Conservation (phyloP, 2,888 invertebrate species). For the Gymnosoma rotundatum region DNA sequence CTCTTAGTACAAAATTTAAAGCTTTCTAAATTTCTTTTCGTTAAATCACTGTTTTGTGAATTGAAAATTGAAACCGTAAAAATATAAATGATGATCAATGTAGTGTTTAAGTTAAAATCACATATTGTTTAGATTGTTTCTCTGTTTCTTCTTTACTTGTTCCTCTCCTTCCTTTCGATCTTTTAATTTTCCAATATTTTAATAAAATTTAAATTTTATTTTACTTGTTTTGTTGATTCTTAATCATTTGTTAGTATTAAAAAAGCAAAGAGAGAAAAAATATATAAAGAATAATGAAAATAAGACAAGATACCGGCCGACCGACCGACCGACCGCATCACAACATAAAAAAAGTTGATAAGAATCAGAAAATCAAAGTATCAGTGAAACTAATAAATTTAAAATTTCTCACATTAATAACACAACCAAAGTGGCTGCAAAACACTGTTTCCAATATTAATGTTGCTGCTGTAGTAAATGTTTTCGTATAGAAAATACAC, state of each 20-base stretch:
- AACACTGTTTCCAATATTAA: slow-evolving; percentile 54
- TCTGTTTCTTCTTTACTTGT: slow-evolving; percentile 17
- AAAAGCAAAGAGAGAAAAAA: slow-evolving; percentile 35
- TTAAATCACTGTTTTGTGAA: slow-evolving; percentile 38
- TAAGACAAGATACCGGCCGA: slow-evolving; percentile 50
- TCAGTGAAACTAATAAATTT: slow-evolving; percentile 76
- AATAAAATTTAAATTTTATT: slow-evolving; percentile 67
- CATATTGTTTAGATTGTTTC: slow-evolving; percentile 54
- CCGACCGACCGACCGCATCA: slow-evolving; percentile 49
- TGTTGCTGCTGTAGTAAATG: slow-evolving; percentile 26
- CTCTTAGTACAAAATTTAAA: too few relatives aligned
- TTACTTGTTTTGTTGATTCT: slow-evolving; percentile 52
- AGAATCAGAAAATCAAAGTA: slow-evolving; percentile 70
- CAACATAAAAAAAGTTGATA: slow-evolving; percentile 58
- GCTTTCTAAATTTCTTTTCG: not conserved
- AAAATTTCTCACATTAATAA: slow-evolving; percentile 79
- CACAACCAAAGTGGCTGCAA: slow-evolving; percentile 69
- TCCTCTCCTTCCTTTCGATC: slow-evolving; percentile 2
- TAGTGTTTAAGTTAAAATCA: slow-evolving; percentile 55
- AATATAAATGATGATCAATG: slow-evolving; percentile 54
- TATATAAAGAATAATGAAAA: slow-evolving; percentile 56
- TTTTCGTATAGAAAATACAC: slow-evolving; percentile 31
- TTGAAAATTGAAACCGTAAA: slow-evolving; percentile 11
- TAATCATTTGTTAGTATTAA: slow-evolving; percentile 47
- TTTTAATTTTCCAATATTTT: slow-evolving; percentile 59